These are phyloP conservation scores for Caenorhabditis macrosperma DNA, from an alignment of 2,888 invertebrate genomes.

Conservation along the genomic window DNA sequence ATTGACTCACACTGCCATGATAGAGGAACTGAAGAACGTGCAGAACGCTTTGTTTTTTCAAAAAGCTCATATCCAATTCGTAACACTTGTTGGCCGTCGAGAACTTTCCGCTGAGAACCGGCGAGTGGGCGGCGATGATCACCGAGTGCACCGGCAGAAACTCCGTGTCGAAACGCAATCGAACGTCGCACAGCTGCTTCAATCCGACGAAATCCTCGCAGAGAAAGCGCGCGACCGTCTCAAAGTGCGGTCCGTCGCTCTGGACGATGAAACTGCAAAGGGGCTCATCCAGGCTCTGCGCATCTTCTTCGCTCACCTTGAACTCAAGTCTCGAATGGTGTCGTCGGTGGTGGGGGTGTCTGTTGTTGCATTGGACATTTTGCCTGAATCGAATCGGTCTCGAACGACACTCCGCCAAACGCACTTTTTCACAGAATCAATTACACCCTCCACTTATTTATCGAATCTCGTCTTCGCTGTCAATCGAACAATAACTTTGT, in stretches of 20 bases:
- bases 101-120: conserved; percentile 12
- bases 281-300: too few relatives aligned
- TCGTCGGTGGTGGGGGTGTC: too few relatives aligned
- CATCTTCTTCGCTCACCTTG: too few relatives aligned
- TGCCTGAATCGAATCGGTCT: too few relatives aligned
- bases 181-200: conserved; percentile 20
- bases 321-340: too few relatives aligned
- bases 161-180: conserved; percentile 7
- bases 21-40: conserved; percentile 27
- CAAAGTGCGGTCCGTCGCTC: conserved; percentile 18
- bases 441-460: too few relatives aligned
- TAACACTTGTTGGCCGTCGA: not conserved
- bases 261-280: conserved; percentile 8
- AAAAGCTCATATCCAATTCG: conserved; percentile 24
- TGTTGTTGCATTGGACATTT: too few relatives aligned
- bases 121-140: conserved; percentile 18
- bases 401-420: too few relatives aligned
- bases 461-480: too few relatives aligned
- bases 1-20: not conserved
- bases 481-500: too few relatives aligned
- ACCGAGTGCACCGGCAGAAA: conserved; percentile 3
- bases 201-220: conserved; percentile 13
- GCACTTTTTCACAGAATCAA: too few relatives aligned
- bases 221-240: conserved; percentile 22
- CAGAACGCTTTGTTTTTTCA: conserved; percentile 15